phyloP scores from a whole-genome alignment of 2,888 invertebrate species.

The Leptinotarsa peninsularis region DNA sequence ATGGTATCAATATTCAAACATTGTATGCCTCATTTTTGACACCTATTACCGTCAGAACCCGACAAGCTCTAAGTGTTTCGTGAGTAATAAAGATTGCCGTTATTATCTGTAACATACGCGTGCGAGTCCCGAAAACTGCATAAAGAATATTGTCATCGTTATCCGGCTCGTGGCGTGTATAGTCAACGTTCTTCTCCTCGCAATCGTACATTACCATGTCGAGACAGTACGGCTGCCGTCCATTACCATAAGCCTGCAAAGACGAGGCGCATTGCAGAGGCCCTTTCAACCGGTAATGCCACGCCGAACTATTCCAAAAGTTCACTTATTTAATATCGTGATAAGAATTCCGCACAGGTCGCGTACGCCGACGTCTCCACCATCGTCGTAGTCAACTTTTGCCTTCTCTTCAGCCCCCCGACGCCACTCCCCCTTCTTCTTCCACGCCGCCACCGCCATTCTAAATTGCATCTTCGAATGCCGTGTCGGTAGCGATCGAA shows the following conservation, averaged over 20 bases:
- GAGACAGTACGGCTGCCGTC: constrained; percentile 46
- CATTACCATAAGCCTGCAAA: constrained; percentile 57
- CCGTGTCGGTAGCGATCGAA: constrained; percentile 41
- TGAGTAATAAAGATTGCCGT: background rate
- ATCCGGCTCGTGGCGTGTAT: constrained; percentile 33
- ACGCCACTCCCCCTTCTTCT: background rate
- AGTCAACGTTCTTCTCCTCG: constrained; percentile 32
- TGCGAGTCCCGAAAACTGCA: constrained; percentile 28
- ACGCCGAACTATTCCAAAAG: constrained; percentile 53
- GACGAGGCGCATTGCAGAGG: constrained; percentile 53
- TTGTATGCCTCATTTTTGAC: too few relatives aligned
- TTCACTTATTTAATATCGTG: constrained; percentile 55
- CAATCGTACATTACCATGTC: constrained; percentile 40
- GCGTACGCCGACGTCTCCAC: constrained; percentile 21
- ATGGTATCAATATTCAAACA: too few relatives aligned
- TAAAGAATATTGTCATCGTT: constrained; percentile 38
- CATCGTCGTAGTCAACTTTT: constrained; percentile 8
- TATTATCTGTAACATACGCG: background rate
- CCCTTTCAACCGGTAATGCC: constrained; percentile 47
- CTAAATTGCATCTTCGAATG: constrained; percentile 42
- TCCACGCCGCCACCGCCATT: background rate
- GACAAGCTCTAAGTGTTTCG: background rate
- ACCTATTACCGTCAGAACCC: too few relatives aligned
- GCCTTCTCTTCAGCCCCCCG: background rate
- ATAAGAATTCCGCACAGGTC: constrained; percentile 53